phyloP scores from a whole-genome alignment of 2,113 vertebrate genomes.

The Tenebrosternarchus preto region DNA sequence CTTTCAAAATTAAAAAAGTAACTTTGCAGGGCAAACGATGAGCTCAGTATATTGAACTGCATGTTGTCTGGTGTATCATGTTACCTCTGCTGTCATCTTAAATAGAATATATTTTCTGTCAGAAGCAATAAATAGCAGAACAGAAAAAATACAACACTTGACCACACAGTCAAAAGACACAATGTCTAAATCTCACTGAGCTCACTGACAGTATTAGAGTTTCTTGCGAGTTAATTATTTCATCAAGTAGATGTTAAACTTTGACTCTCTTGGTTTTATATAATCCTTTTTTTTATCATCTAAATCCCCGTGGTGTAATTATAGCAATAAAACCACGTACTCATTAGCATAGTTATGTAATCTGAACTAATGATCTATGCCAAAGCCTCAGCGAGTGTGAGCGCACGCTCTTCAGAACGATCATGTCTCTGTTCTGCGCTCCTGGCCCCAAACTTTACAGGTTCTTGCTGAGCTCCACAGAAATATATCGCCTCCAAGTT shows the following conservation, averaged over 20 bases:
- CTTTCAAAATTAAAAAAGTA: conserved; percentile 23
- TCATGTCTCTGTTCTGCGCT: conserved; percentile 11
- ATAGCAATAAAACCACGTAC: conserved; percentile 49
- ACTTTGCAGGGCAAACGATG: not conserved
- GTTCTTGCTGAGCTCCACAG: not conserved
- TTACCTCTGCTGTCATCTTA: conserved; percentile 23
- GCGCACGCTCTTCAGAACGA: conserved; percentile 4
- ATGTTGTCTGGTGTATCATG: conserved; percentile 12
- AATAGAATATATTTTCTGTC: conserved; percentile 19
- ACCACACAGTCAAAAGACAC: not conserved
- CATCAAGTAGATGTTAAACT: conserved; percentile 47
- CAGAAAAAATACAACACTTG: conserved; percentile 10
- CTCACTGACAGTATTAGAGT: conserved; percentile 15
- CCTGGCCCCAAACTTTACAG: conserved; percentile 14
- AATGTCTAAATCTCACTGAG: conserved; percentile 10
- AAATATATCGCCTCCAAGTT: conserved; percentile 1
- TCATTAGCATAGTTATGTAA: conserved; percentile 59
- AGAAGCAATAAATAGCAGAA: conserved; percentile 14
- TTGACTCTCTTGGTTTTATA: conserved; percentile 36
- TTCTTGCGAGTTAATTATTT: conserved; percentile 49
- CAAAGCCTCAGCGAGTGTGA: conserved; percentile 31
- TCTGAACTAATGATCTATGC: conserved; percentile 57
- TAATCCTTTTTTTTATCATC: conserved; percentile 50
- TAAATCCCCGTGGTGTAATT: conserved; percentile 52
- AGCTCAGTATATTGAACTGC: conserved; percentile 5